These are phyloP conservation scores for Drosophila stalkeri DNA, from an alignment of 2,888 invertebrate genomes.

Conservation along the genomic window DNA sequence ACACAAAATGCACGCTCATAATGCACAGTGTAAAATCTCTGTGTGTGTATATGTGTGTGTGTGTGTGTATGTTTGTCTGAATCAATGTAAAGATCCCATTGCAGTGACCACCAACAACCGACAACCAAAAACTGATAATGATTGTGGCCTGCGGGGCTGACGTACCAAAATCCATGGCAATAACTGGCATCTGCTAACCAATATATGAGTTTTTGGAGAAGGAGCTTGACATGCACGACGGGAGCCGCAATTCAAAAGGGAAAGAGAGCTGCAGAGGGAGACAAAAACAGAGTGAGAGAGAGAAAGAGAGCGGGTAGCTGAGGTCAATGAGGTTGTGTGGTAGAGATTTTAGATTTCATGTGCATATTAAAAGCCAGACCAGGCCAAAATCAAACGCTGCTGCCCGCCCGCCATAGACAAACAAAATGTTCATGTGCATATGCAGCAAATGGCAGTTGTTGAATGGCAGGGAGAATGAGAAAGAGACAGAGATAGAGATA, in stretches of 20 bases:
- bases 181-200: conserved; percentile 72
- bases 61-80: conserved; percentile 9
- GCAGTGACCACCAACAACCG: conserved; percentile 40
- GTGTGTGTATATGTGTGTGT: not conserved
- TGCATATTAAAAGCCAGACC: conserved; percentile 72
- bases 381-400: conserved; percentile 67
- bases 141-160: conserved; percentile 73
- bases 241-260: conserved; percentile 7
- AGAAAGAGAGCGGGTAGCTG: not conserved
- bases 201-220: conserved; percentile 57
- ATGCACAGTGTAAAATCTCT: conserved; percentile 40
- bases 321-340: not conserved
- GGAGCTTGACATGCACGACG: conserved; percentile 7
- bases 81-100: conserved; percentile 36
- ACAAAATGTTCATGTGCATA: conserved; percentile 70
- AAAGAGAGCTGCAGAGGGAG: not conserved
- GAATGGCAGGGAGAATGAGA: conserved; percentile 20
- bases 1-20: conserved; percentile 39
- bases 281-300: not conserved
- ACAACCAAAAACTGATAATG: conserved; percentile 75
- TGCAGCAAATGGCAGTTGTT: conserved; percentile 60
- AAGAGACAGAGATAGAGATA: not conserved
- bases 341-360: conserved; percentile 63
- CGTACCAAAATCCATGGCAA: conserved; percentile 66
- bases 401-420: conserved; percentile 66